These are phyloP conservation scores for Cryptus armator DNA, from an alignment of 2,888 invertebrate species.

Conservation along the genomic window DNA sequence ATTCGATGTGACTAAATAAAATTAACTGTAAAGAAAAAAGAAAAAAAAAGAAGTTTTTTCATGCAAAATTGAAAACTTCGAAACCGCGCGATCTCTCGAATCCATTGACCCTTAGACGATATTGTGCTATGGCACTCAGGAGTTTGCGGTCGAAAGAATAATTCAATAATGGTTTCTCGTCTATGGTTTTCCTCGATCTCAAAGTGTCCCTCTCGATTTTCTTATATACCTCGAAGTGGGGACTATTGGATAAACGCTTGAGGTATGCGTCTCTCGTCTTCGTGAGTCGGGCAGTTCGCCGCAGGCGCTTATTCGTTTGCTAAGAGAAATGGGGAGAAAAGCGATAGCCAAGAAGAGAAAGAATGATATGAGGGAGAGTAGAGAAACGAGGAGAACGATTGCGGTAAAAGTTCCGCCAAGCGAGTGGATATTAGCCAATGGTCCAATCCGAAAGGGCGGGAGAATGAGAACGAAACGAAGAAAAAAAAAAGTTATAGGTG, in stretches of 20 bases:
- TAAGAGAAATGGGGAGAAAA: constrained; percentile 42
- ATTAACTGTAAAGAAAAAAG: too few relatives aligned
- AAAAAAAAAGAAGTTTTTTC: too few relatives aligned
- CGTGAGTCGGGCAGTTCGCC: constrained; percentile 34
- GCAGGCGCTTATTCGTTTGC: constrained; percentile 57
- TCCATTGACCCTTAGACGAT: too few relatives aligned
- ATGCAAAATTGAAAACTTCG: too few relatives aligned
- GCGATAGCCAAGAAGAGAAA: not conserved
- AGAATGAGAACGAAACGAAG: constrained; percentile 33
- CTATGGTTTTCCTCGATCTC: not conserved
- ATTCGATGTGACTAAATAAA: too few relatives aligned
- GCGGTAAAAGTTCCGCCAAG: constrained; percentile 41
- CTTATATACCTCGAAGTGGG: not conserved
- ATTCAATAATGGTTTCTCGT: not conserved
- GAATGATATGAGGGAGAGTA: too few relatives aligned
- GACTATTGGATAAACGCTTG: constrained; percentile 42
- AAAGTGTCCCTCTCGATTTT: not conserved
- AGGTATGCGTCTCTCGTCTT: constrained; percentile 35
- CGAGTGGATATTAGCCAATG: constrained; percentile 49
- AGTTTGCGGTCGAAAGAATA: not conserved
- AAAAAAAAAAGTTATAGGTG: constrained; percentile 5
- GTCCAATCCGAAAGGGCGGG: constrained; percentile 43
- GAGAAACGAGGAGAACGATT: not conserved
- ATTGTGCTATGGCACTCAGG: not conserved
- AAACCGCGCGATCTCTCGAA: too few relatives aligned